These are phyloP conservation scores for Brenthis hecate DNA, from an alignment of 2,888 invertebrate species.

Conservation along the genomic window DNA sequence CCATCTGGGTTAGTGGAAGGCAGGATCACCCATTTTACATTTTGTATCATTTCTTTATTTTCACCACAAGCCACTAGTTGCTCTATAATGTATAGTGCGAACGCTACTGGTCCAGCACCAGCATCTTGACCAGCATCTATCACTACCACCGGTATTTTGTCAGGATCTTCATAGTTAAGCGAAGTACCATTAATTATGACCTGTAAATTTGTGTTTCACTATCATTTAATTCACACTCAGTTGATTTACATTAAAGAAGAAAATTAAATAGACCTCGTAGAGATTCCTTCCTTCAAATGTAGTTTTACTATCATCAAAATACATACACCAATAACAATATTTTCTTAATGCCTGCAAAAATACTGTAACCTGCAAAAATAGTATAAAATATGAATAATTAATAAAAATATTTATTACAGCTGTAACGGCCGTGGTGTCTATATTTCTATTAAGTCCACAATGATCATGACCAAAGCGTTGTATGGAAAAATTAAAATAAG, in stretches of 20 bases:
- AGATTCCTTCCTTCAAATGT: constrained; percentile 60
- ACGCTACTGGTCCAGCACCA: constrained; percentile 53
- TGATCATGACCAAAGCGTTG: too few species aligned
- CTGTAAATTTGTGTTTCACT: constrained; percentile 35
- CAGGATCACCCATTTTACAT: constrained; percentile 64
- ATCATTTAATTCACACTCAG: not conserved
- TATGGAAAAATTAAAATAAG: too few species aligned
- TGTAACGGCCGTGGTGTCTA: too few species aligned
- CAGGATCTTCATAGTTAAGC: constrained; percentile 22
- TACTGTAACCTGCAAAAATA: constrained; percentile 55
- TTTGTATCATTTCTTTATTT: constrained; percentile 52
- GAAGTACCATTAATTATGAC: constrained; percentile 40
- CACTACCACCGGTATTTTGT: constrained; percentile 55
- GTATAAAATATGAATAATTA: not conserved
- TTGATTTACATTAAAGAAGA: not conserved
- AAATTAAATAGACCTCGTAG: constrained; percentile 56
- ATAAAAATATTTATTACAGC: too few species aligned
- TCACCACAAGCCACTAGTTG: constrained; percentile 68
- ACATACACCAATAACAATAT: constrained; percentile 54
- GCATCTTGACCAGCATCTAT: constrained; percentile 70
- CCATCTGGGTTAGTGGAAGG: constrained; percentile 72
- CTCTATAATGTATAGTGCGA: constrained; percentile 63
- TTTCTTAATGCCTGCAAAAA: constrained; percentile 59
- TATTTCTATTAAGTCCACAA: too few species aligned
- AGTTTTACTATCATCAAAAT: constrained; percentile 39